Evolutionary conservation across 2,797 vertebrate genomes (phyloP).

Genomic region (Peromyscus aztecus): DNA sequence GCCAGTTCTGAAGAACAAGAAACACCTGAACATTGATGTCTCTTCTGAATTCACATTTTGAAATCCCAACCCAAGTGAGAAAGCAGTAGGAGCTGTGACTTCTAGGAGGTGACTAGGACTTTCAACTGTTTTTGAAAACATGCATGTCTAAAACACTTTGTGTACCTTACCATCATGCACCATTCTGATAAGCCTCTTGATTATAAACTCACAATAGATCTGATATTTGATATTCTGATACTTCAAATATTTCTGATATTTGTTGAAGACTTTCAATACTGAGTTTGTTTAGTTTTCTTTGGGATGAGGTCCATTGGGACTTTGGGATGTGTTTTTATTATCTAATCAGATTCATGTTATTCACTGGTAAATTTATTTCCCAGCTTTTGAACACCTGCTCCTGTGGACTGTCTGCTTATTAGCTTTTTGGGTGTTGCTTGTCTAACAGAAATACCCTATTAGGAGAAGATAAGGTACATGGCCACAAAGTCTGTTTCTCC

Average conservation of each 20-base stretch:
- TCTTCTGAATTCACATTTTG: neutral
- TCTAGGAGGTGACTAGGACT: neutral
- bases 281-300: conserved; percentile 21
- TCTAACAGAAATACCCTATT: neutral
- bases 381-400: neutral
- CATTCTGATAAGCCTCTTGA: neutral
- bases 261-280: neutral
- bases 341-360: neutral
- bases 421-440: neutral
- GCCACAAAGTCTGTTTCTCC: neutral
- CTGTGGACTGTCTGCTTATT: neutral
- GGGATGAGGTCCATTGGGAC: neutral
- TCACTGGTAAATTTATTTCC: neutral
- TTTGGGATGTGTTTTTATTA: neutral
- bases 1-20: neutral
- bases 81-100: no score
- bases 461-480: neutral
- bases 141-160: neutral
- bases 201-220: neutral
- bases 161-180: no score
- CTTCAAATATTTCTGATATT: neutral
- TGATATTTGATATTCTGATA: neutral
- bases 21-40: neutral
- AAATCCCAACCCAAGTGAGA: neutral
- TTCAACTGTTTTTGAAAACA: neutral